Evolutionary conservation across 2,888 invertebrate genomes (phyloP), one percentile per base, ranked within the genome.

Genomic region (Lissonota sp.): DNA sequence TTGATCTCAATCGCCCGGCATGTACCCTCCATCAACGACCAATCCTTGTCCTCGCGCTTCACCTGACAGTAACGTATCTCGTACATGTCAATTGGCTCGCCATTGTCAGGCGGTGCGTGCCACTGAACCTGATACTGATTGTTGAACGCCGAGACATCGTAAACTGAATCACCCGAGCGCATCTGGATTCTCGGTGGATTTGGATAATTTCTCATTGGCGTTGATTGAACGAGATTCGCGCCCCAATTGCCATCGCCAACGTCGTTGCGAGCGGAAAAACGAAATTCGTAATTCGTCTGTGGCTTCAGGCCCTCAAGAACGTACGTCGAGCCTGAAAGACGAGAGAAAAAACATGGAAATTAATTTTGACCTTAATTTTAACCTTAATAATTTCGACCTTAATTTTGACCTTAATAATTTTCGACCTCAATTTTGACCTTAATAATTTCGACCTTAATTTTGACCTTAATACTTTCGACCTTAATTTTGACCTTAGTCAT

Each of bases 91-190:
- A 98, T 98, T 39, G 96, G 96, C 93, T 97, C 97, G 6, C 98
- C 98, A 92, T 98, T 98, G 90, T 98, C 97, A 67, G 96, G 95
- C 0, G 98, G 98, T 67, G 96, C 95, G 87, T 95, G 95, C 98
- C 98, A 98, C 89, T 95, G 94, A 16, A 98, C 92, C 89, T 97
- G 97, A 90, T 95, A 97, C 90, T 95, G 96, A 93, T 97, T 96
- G 39, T 96, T 96, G 91, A 95, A 97, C 55, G 94, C 94, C 53
- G 96, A 96, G 4, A 93, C 91, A 10, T 92, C 92, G 81, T 91
- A 92, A 10, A 90, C 89, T 8, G 84, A 71, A 39, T 86, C 88
- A 51, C 87, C 85, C 3, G 92, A 89, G 60, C 93, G 93, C 62
- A 94, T 93, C 63, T 95, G 90, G 77, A 96, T 95, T 84, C 94